Conservation (phyloP, 2,797 vertebrate species). For the Notolepis coatsorum region DNA sequence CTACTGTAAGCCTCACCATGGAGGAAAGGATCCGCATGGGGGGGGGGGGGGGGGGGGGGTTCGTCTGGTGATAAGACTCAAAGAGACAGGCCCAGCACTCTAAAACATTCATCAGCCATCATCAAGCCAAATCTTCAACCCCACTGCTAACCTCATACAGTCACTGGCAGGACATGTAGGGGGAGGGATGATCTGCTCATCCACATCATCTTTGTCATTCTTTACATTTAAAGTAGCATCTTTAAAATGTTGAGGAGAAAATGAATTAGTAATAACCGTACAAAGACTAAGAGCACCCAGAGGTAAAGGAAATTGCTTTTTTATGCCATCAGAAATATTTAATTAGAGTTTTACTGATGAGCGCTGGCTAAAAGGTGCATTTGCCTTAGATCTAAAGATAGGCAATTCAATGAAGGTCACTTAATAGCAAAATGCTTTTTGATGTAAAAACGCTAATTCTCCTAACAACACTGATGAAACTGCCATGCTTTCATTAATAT, state of each 20-base stretch:
- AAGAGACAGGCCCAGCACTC: slow-evolving; percentile 29
- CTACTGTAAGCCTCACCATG: slow-evolving; percentile 16
- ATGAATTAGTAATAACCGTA: slow-evolving; percentile 78
- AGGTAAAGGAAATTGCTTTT: slow-evolving; percentile 70
- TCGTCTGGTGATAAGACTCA: slow-evolving; percentile 35
- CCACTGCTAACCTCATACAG: slow-evolving; percentile 25
- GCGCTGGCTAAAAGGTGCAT: slow-evolving; percentile 83
- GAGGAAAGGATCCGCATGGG: slow-evolving; percentile 39
- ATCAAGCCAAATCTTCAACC: slow-evolving; percentile 43
- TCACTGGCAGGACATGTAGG: slow-evolving; percentile 37
- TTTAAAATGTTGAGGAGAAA: slow-evolving; percentile 64
- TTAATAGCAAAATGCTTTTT: slow-evolving; percentile 97
- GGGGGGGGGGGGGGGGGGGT: neutral
- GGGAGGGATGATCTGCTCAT: slow-evolving; percentile 43
- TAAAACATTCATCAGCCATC: slow-evolving; percentile 60
- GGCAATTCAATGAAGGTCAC: slow-evolving; percentile 94
- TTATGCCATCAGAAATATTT: slow-evolving; percentile 76
- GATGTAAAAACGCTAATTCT: slow-evolving; percentile 97
- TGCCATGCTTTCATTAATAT: slow-evolving; percentile 96
- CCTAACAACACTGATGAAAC: slow-evolving; percentile 96
- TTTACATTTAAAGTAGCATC: slow-evolving; percentile 67
- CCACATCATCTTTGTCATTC: slow-evolving; percentile 55
- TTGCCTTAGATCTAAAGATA: slow-evolving; percentile 91
- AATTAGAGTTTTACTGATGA: slow-evolving; percentile 66
- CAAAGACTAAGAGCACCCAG: slow-evolving; percentile 66